Base-by-base conservation (phyloP, 2,888 invertebrate species). In the Coleophora flavipennella region DNA sequence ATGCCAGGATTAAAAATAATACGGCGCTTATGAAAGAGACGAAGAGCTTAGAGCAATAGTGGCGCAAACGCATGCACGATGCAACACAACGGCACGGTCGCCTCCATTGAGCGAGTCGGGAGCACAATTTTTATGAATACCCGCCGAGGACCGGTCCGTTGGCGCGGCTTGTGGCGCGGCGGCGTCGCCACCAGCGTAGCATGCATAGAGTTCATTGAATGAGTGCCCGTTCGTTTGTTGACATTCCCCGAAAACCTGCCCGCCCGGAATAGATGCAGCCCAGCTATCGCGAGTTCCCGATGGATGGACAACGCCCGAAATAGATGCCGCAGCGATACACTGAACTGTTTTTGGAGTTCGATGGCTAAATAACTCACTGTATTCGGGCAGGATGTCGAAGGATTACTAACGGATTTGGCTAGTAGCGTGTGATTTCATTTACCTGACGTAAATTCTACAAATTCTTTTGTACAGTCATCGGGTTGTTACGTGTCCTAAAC, bases 181-280 rank as follows among this genome's bases (percentile, higher is more conserved):
- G 39, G 36, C 35, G 38, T 64, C 20, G 20, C 20, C 20, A 20
- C 20, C 20, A 20, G 20, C 72, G 73, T 59, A 63, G 74, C 62
- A 59, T 57, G 66, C 68, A 65, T 59, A 66, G 80, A 70, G 81
- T 83, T 83, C 80, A 84, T 74, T 81, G 81, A 79, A 79, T 80
- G 79, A 74, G 66, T 69, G 75, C 61, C 67, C 69, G 76, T 72
- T 68, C 74, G 80, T 80, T 79, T 84, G 83, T 83, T 84, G 83
- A 84, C 83, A 81, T 81, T 83, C 81, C 78, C 81, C 81, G 77
- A 83, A 83, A 84, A 84, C 83, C 80, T 79, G 83, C 79, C 76
- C 62, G 79, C 78, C 69, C 71, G 73, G 75, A 79, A 81, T 80
- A 81, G 75, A 73, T 55, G 63, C 64, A 67, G 20, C 20, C 59